Evolutionary conservation across 2,797 vertebrate species (phyloP).

Genomic region (Hypotaenidia okinawae): DNA sequence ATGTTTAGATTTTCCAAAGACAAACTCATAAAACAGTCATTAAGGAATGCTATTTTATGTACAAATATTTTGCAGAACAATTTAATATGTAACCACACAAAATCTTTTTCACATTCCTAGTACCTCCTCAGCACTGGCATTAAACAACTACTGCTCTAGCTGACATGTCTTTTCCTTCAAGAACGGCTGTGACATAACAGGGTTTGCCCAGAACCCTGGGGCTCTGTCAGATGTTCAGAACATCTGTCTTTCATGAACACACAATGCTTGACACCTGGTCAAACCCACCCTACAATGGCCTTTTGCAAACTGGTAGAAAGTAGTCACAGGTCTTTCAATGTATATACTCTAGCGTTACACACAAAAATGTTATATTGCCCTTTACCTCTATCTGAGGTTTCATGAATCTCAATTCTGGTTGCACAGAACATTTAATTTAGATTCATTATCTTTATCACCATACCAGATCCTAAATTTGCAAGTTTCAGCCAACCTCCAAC

Average conservation of each 20-base stretch:
- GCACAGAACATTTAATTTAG: neutral
- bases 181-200: neutral
- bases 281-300: neutral
- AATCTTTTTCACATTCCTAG: neutral
- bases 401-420: neutral
- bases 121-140: neutral
- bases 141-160: neutral
- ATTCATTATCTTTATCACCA: neutral
- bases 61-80: constrained; percentile 34
- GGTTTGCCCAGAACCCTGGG: neutral
- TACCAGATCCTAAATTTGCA: neutral
- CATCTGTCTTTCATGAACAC: neutral
- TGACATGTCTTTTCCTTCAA: neutral
- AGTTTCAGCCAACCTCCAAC: neutral
- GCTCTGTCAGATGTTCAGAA: neutral
- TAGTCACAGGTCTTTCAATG: neutral
- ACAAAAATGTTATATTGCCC: neutral
- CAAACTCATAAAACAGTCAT: constrained; percentile 39
- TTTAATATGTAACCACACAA: constrained; percentile 14
- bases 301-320: neutral
- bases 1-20: constrained; percentile 40
- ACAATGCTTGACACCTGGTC: neutral
- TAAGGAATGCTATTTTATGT: constrained; percentile 32
- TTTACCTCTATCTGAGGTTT: neutral
- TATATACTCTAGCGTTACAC: neutral